Evolutionary conservation across 2,113 vertebrate genomes (phyloP), one percentile per base, ranked within the genome.

Genomic region (Varanus komodoensis): DNA sequence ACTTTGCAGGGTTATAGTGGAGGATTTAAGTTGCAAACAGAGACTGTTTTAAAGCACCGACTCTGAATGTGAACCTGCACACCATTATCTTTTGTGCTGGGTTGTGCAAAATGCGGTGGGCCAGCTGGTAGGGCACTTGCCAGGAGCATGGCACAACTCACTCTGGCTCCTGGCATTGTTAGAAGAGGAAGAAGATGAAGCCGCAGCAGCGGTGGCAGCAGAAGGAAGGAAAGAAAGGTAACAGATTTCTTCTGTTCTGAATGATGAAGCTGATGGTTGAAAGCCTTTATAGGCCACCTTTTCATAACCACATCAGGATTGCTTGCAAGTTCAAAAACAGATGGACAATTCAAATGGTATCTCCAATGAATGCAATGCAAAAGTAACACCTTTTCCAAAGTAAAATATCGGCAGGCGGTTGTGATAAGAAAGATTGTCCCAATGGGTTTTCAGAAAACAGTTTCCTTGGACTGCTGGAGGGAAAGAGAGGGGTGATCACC

Each of bases 21-120:
- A 73, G 84, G n/a, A 91, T 93, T 92, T 93, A 69, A 93, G 90
- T 89, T 68, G 14, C 2, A 38, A 85, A 84, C 67, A 50, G 87
- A 91, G 32, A 38, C 23, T 82, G 5, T 82, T 90, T 86, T 91
- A 92, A 94, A 78, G 25, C 19, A 44, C 44, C 77, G 89, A 77
- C 79, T 84, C 54, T 52, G 48, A 81, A 3, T 93, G 92, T 91
- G 89, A 92, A 89, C 75, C 91, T 88, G 86, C 89, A 75, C 19
- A 29, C 64, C 17, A 7, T 29, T 19, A 54, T 23, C 57, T 82
- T 82, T 12, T 57, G 29, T 57, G 80, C 29, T 27, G 17, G 48
- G 19, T 57, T n/a, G 27, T 61, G 8, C 32, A 81, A 32, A 54
- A 50, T 3, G 5, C 11, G 11, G 79, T 3, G 11, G 38, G 21